Percentiles rank a stretch among this genome's conserved stretches.
These are phyloP conservation scores for Tolmerus cingulatus DNA, from an alignment of 2,888 invertebrate species.

Conservation along the genomic window DNA sequence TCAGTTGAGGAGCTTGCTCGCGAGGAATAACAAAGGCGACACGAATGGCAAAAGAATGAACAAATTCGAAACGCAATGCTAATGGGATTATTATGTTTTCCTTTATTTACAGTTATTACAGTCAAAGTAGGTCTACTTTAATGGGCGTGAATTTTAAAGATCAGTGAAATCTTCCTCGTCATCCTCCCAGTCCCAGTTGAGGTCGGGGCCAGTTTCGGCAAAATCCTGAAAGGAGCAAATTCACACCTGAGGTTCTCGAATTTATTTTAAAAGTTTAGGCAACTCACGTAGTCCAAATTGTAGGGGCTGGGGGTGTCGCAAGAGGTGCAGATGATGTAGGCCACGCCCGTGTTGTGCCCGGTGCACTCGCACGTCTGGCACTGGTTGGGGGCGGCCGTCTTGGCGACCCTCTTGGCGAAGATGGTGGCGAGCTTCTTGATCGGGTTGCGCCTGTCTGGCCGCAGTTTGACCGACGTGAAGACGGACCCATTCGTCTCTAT, in stretches of 20 bases:
- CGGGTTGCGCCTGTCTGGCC: conserved; percentile 66
- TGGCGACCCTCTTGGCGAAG: conserved; percentile 72
- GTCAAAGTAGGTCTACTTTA: not conserved
- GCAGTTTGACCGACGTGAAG: conserved; percentile 70
- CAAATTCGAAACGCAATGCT: not conserved
- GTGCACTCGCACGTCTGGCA: conserved; percentile 77
- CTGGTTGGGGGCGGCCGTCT: conserved; percentile 68
- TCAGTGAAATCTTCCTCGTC: conserved; percentile 39
- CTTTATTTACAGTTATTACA: conserved; percentile 30
- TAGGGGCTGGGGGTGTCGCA: conserved; percentile 65
- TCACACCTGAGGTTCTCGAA: not conserved
- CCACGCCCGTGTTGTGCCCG: conserved; percentile 71
- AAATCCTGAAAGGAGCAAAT: conserved; percentile 34
- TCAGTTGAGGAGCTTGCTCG: not conserved
- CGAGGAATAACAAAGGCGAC: not conserved
- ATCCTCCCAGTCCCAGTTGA: conserved; percentile 45
- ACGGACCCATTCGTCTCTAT: conserved; percentile 82
- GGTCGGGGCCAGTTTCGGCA: conserved; percentile 41
- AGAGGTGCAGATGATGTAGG: conserved; percentile 73
- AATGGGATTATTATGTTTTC: not conserved
- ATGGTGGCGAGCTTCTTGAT: conserved; percentile 72
- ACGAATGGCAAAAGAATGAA: not conserved
- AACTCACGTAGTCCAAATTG: conserved; percentile 65
- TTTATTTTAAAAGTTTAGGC: not conserved
- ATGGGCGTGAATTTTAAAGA: not conserved